phyloP scores from a whole-genome alignment of 2,888 invertebrate species.

The Caenorhabditis doughertyi region DNA sequence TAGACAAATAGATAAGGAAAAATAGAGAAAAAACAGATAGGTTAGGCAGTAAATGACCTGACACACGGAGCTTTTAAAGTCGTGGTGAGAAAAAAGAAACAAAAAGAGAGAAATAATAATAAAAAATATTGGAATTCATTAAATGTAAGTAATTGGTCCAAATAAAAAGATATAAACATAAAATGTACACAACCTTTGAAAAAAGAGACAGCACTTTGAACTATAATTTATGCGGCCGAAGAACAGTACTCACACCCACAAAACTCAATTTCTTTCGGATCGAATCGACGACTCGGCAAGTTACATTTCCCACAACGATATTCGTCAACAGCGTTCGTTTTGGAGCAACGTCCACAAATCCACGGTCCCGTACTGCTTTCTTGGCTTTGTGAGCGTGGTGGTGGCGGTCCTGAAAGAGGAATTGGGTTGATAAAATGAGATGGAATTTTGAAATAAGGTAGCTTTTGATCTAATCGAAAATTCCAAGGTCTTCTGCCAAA shows the following conservation, averaged over 20 bases:
- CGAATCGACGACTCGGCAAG: constrained; percentile 59
- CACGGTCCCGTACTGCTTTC: constrained; percentile 41
- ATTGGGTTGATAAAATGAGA: neutral
- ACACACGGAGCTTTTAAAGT: constrained; percentile 19
- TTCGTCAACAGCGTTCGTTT: neutral
- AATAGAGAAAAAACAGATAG: constrained; percentile 17
- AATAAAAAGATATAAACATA: constrained; percentile 18
- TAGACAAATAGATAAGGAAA: neutral
- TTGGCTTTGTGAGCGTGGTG: constrained; percentile 50
- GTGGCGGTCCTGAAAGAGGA: constrained; percentile 58
- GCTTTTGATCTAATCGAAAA: neutral
- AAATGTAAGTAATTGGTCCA: constrained; percentile 3
- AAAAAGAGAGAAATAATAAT: neutral
- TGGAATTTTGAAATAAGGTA: neutral
- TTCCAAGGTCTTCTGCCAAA: too few relatives aligned
- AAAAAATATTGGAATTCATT: constrained; percentile 13
- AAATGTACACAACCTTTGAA: constrained; percentile 44
- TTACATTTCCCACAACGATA: constrained; percentile 57
- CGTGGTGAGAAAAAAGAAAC: neutral
- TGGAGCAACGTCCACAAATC: constrained; percentile 53
- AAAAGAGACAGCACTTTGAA: too few relatives aligned
- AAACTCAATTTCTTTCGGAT: constrained; percentile 51
- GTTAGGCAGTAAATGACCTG: neutral
- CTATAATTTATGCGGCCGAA: too few relatives aligned
- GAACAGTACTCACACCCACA: constrained; percentile 62